A percentile compares a stretch with the other conserved stretches of the same genome.
Evolutionary conservation across 2,888 invertebrate genomes (phyloP).

Genomic region (Invenusta paracnida): DNA sequence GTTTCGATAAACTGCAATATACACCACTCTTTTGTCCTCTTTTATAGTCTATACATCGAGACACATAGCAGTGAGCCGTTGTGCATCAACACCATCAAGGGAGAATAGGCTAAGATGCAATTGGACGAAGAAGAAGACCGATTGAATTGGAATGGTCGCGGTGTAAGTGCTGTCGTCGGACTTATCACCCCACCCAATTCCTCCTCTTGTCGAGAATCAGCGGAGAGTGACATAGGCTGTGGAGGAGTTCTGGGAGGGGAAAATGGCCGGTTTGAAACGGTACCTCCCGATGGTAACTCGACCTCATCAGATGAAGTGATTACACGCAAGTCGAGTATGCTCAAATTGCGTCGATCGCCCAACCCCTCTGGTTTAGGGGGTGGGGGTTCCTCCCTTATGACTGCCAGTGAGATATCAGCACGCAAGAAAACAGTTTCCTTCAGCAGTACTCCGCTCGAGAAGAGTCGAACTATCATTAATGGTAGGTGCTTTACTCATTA

Average conservation of each 20-base stretch:
- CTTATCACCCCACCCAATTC: neutral
- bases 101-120: too few species aligned
- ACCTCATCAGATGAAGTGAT: neutral
- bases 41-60: too few species aligned
- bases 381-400: neutral
- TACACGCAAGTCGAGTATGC: constrained; percentile 5
- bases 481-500: constrained; percentile 63
- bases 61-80: too few species aligned
- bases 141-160: neutral
- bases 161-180: neutral
- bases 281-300: neutral
- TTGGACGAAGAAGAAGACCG: neutral
- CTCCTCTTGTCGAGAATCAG: neutral
- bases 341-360: neutral
- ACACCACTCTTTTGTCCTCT: too few species aligned
- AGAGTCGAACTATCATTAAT: constrained; percentile 62
- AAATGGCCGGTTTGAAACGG: neutral
- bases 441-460: constrained; percentile 61
- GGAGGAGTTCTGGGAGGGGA: neutral
- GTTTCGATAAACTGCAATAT: too few species aligned
- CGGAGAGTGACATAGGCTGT: neutral
- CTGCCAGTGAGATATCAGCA: constrained; percentile 50
- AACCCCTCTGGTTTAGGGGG: neutral
- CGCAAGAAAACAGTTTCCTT: constrained; percentile 61
- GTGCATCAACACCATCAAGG: too few species aligned